These are phyloP conservation scores for Frankliniella intonsa DNA, from an alignment of 2,888 invertebrate species.

Conservation along the genomic window DNA sequence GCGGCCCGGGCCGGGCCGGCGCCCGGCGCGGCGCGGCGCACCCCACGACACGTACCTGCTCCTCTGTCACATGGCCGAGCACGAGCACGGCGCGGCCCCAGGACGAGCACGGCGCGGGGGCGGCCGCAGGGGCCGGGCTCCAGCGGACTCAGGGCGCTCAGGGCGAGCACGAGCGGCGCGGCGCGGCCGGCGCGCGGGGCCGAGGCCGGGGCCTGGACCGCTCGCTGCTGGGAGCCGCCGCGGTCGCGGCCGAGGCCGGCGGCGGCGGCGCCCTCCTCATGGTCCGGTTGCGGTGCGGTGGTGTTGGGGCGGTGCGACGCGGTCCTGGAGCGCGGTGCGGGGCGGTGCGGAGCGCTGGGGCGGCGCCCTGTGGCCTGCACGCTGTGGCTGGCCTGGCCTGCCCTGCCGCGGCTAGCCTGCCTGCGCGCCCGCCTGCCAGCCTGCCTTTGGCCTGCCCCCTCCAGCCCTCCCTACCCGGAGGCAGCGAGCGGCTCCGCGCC, in stretches of 20 bases:
- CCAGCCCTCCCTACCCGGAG: background rate
- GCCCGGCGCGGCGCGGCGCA: background rate
- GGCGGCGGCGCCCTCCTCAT: background rate
- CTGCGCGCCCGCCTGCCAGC: background rate
- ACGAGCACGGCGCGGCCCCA: background rate
- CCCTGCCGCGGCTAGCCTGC: background rate
- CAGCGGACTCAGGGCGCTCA: background rate
- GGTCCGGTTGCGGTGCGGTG: background rate
- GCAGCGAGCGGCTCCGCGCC: no score
- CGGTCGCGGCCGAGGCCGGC: background rate
- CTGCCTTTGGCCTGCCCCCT: background rate
- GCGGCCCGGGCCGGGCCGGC: no score
- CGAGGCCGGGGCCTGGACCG: background rate
- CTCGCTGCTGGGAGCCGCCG: background rate
- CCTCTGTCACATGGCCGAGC: constrained; percentile 35
- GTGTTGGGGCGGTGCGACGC: no score
- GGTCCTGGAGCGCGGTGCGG: no score
- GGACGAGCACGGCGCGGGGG: background rate
- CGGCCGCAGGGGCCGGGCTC: background rate
- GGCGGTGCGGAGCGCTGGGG: no score
- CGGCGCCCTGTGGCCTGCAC: background rate
- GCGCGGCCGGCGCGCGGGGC: background rate
- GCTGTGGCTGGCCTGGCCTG: background rate
- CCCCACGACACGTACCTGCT: background rate
- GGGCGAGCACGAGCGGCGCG: background rate